phyloP scores from a whole-genome alignment of 2,888 invertebrate species.

The Euphydryas editha region DNA sequence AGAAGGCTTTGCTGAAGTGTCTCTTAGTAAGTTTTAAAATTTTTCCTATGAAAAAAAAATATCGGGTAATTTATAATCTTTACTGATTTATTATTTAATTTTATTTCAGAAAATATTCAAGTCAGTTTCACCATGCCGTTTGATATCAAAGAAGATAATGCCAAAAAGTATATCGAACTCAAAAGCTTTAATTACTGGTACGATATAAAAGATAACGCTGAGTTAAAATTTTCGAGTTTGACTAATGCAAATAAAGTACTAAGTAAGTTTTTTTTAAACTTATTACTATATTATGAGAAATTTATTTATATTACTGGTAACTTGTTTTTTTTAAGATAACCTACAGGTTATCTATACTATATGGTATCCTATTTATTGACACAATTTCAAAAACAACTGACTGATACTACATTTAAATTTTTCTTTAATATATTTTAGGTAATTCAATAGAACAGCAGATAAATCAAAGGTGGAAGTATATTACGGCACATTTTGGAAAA shows the following conservation, averaged over 20 bases:
- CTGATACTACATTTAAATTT: too few species aligned
- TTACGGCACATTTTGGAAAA: background rate
- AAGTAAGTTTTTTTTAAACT: background rate
- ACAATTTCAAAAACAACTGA: too few species aligned
- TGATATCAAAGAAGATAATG: background rate
- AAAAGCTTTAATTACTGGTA: background rate
- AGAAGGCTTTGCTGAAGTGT: background rate
- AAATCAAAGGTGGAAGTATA: constrained; percentile 1
- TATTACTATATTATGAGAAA: too few species aligned
- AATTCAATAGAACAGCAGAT: background rate
- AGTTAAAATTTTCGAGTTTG: background rate
- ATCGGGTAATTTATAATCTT: background rate
- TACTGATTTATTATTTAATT: background rate
- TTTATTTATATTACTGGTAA: too few species aligned
- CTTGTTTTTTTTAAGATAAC: too few species aligned
- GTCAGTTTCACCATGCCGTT: background rate
- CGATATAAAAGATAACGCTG: background rate
- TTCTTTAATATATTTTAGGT: background rate
- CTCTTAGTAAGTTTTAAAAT: background rate
- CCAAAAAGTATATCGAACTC: background rate
- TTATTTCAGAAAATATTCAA: background rate
- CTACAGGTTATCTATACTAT: too few species aligned
- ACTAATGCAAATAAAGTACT: background rate
- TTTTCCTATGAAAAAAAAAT: too few species aligned
- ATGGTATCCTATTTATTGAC: too few species aligned